Base-by-base conservation (phyloP, 2,888 invertebrate species). In the Scotopteryx bipunctaria region DNA sequence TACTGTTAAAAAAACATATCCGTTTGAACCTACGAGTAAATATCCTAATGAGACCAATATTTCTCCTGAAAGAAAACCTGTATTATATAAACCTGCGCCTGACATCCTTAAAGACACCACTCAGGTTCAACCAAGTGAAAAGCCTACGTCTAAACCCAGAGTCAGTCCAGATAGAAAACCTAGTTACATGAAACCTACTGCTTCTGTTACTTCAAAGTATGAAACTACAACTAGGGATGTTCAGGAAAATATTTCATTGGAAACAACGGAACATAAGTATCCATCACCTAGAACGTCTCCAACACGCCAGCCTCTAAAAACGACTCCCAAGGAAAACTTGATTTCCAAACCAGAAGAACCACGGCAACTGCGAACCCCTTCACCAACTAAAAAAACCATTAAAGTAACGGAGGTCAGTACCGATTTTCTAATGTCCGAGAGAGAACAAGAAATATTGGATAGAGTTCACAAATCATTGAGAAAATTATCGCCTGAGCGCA, bases 401-500 rank as follows among this genome's bases (percentile, higher is more conserved):
- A 64, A 56, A 44, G 55, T 60, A 8, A 70, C 66, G 15, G 74
- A 78, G 55, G 55, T 69, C 0, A 76, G 51, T 25, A 68, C 67
- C 17, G 73, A 78, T 29, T 81, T 86, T 40, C 71, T 86, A 4
- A 59, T 71, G 19, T 77, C 81, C 2, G 87, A 90, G 64, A 76
- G 79, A 64, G 84, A 87, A 65, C 79, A 81, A 61, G 83, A 86
- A 67, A 75, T 86, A 57, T 57, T 86, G 9, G 79, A 86, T 36
- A 78, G 72, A 64, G 86, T 87, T 2, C 81, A 88, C 64, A 81
- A 82, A 40, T 86, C 86, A 9, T 64, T 85, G 2, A 71, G 84
- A 60, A 87, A 82, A 59, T 60, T 86, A 9, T 90, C 89, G n/a
- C 87, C 88, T 0, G 78, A 80, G 16, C 78, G 83, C 6, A 81